These are phyloP conservation scores for Pleuronectes platessa DNA, from an alignment of 2,113 vertebrate genomes.

Conservation along the genomic window DNA sequence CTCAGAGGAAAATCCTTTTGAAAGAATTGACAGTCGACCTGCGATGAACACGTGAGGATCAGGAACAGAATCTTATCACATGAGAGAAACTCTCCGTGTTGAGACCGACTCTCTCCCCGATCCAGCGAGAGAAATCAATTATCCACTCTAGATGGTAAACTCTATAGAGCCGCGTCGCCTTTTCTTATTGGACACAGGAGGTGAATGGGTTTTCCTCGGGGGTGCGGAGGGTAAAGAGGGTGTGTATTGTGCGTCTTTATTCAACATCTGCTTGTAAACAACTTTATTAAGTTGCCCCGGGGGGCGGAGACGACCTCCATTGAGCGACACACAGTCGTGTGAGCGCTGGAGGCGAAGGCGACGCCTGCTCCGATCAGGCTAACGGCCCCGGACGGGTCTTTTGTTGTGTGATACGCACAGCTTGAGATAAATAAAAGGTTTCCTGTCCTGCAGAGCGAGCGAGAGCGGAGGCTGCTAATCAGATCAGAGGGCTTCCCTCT, in stretches of 20 bases:
- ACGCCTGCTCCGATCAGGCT: slow-evolving; percentile 4
- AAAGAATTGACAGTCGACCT: no score
- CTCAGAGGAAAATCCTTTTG: no score
- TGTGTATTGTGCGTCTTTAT: slow-evolving; percentile 51
- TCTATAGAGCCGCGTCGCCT: slow-evolving; percentile 28
- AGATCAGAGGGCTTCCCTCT: slow-evolving; percentile 11
- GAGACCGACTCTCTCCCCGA: neutral
- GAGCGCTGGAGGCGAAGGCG: neutral
- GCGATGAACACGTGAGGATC: neutral
- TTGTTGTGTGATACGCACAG: slow-evolving; percentile 68
- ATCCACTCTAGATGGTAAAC: slow-evolving; percentile 69
- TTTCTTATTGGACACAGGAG: slow-evolving; percentile 16
- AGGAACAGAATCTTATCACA: neutral
- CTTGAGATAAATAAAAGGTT: slow-evolving; percentile 80
- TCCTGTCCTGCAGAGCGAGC: slow-evolving; percentile 46
- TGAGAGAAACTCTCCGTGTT: neutral
- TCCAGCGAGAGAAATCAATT: slow-evolving; percentile 54
- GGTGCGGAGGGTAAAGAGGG: neutral
- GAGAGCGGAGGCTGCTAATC: slow-evolving; percentile 53
- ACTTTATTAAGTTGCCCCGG: slow-evolving; percentile 57
- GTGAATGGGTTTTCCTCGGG: slow-evolving; percentile 32
- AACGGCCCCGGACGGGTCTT: slow-evolving; percentile 62
- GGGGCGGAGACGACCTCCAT: slow-evolving; percentile 39
- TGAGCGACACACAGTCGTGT: slow-evolving; percentile 37
- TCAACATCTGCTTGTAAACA: slow-evolving; percentile 70